Percentiles rank a stretch among this genome's conserved stretches.
phyloP scores from a whole-genome alignment of 2,888 invertebrate genomes.

The Conchocele bisecta region DNA sequence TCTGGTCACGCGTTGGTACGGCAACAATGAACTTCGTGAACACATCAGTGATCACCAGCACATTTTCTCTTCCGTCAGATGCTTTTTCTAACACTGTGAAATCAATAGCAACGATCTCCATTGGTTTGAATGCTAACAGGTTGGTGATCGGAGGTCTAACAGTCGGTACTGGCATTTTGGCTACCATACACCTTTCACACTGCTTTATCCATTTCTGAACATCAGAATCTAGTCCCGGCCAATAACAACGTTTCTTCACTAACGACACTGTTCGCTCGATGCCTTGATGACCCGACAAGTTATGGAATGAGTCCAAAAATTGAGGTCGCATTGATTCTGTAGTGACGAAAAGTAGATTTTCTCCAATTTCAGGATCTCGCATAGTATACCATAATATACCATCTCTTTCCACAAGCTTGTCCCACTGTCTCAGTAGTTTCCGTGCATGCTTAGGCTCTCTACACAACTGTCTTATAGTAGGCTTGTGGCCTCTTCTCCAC shows the following conservation, averaged over 20 bases:
- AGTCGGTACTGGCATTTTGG: not conserved
- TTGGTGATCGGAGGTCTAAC: slow-evolving; percentile 3
- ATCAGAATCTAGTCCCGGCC: slow-evolving; percentile 55
- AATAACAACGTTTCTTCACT: slow-evolving; percentile 48
- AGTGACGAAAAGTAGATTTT: not conserved
- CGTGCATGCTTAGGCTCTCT: not conserved
- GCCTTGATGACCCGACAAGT: slow-evolving; percentile 49
- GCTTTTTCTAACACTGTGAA: slow-evolving; percentile 51
- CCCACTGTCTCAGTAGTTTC: not conserved
- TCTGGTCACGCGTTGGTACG: slow-evolving; percentile 55
- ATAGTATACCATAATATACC: not conserved
- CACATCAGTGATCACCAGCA: slow-evolving; percentile 61
- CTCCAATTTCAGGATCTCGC: not conserved
- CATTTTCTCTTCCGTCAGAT: slow-evolving; percentile 51
- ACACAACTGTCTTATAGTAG: not conserved
- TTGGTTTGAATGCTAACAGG: not conserved
- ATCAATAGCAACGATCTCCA: slow-evolving; percentile 48
- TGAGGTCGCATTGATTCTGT: slow-evolving; percentile 7
- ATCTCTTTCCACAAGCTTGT: not conserved
- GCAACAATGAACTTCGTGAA: slow-evolving; percentile 60
- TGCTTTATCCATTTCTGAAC: slow-evolving; percentile 27
- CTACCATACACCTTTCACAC: slow-evolving; percentile 53
- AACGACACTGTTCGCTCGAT: slow-evolving; percentile 42
- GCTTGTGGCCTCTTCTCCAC: not conserved
- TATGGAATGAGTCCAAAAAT: slow-evolving; percentile 2